Evolutionary conservation across 2,797 vertebrate species (phyloP).

Genomic region (Myotis planiceps): DNA sequence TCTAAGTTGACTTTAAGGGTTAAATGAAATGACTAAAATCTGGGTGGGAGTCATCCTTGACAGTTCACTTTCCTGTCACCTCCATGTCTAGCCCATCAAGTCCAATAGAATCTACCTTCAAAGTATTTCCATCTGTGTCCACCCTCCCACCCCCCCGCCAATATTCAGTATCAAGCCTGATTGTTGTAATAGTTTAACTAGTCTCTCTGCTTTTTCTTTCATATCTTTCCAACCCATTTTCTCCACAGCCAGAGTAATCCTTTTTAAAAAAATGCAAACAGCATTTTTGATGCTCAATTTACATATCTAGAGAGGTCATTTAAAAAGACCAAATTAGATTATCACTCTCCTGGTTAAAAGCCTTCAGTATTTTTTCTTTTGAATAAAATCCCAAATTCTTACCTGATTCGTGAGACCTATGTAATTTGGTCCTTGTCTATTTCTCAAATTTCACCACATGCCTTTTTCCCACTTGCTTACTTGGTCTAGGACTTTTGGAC

Average conservation of each 20-base stretch:
- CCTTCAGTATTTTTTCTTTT: neutral
- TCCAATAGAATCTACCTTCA: neutral
- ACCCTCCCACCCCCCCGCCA: neutral
- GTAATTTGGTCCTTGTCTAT: neutral
- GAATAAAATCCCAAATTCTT: constrained; percentile 9
- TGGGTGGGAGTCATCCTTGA: neutral
- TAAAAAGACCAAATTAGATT: constrained; percentile 12
- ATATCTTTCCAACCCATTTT: constrained; percentile 1
- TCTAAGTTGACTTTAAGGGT: constrained; percentile 22
- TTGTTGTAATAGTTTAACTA: neutral
- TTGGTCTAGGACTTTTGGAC: neutral
- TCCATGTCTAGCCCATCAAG: neutral
- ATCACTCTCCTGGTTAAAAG: constrained; percentile 1
- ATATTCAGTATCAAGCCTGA: neutral
- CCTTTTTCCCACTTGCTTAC: neutral
- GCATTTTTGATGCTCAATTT: neutral
- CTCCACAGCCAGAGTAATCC: neutral
- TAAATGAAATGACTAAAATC: constrained; percentile 17
- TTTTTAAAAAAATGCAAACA: neutral
- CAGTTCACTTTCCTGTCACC: neutral
- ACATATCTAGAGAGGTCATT: neutral
- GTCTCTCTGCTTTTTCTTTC: neutral
- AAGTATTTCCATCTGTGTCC: neutral
- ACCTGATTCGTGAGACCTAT: neutral
- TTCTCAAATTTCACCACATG: neutral